A percentile compares a stretch with the other conserved stretches of the same genome.
Evolutionary conservation across 2,888 invertebrate species (phyloP).

Genomic region (Myopa testacea): DNA sequence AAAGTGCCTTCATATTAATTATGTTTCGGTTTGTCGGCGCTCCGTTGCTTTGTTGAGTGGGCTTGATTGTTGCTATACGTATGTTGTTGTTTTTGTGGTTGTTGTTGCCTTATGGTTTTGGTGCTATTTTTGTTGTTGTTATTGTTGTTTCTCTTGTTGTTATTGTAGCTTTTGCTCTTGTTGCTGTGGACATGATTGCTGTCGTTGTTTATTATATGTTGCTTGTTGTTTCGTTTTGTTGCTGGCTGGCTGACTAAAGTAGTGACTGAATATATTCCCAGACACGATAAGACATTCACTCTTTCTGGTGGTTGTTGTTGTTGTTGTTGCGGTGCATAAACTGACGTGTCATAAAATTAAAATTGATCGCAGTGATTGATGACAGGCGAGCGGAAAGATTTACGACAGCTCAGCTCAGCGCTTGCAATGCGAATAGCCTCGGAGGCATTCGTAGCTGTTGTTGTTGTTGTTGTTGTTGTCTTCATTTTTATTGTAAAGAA

Average conservation of each 20-base stretch:
- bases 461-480: not conserved
- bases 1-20: slow-evolving; percentile 63
- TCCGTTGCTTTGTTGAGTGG: slow-evolving; percentile 19
- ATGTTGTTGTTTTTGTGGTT: not conserved
- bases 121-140: too few relatives aligned
- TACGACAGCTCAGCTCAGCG: slow-evolving; percentile 13
- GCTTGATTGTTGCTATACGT: slow-evolving; percentile 18
- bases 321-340: slow-evolving; percentile 33
- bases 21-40: slow-evolving; percentile 48
- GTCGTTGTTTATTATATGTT: slow-evolving; percentile 6
- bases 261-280: not conserved
- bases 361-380: slow-evolving; percentile 50
- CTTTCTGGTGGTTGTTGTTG: slow-evolving; percentile 12
- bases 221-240: slow-evolving; percentile 14
- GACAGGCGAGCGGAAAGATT: slow-evolving; percentile 46
- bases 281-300: slow-evolving; percentile 10
- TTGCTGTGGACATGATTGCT: slow-evolving; percentile 11
- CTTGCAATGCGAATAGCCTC: not conserved
- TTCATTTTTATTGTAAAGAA: not conserved
- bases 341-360: slow-evolving; percentile 48
- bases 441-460: not conserved
- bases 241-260: not conserved
- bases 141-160: too few relatives aligned
- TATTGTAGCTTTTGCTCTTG: not conserved
- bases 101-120: not conserved